phyloP scores from a whole-genome alignment of 2,797 vertebrate species.

The Rachycentron canadum region DNA sequence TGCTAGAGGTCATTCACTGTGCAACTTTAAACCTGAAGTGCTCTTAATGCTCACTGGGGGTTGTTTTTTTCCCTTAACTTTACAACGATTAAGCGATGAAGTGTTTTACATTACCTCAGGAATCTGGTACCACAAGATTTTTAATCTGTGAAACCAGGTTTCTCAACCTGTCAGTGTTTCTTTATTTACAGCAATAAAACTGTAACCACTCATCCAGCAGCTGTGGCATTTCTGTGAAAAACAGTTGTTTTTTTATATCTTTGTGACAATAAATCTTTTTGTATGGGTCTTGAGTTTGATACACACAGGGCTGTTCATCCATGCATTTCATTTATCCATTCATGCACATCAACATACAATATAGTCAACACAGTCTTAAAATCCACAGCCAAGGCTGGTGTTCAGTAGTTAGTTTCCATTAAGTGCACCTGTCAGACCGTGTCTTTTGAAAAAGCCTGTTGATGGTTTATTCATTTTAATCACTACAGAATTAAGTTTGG shows the following conservation, averaged over 20 bases:
- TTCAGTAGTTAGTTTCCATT: constrained; percentile 23
- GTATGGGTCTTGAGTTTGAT: background rate
- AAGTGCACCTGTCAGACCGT: constrained; percentile 59
- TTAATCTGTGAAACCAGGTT: background rate
- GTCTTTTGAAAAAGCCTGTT: constrained; percentile 86
- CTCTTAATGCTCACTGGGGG: background rate
- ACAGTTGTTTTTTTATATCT: background rate
- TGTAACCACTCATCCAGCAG: background rate
- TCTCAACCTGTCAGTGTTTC: constrained; percentile 6
- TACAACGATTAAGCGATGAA: too few species aligned
- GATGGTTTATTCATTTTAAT: constrained; percentile 89
- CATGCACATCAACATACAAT: constrained; percentile 1
- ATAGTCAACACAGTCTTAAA: background rate
- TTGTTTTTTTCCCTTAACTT: too few species aligned
- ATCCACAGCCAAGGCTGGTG: background rate
- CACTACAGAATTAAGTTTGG: constrained; percentile 85
- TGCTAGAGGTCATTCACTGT: background rate
- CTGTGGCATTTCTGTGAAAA: background rate
- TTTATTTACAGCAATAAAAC: background rate
- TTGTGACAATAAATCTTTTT: constrained; percentile 11
- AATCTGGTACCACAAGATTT: background rate
- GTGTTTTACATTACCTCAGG: too few species aligned
- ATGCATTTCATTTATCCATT: background rate
- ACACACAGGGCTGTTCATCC: background rate
- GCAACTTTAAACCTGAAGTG: background rate